Evolutionary conservation across 2,797 vertebrate genomes (phyloP).

Genomic region (Rhinichthys osculus): DNA sequence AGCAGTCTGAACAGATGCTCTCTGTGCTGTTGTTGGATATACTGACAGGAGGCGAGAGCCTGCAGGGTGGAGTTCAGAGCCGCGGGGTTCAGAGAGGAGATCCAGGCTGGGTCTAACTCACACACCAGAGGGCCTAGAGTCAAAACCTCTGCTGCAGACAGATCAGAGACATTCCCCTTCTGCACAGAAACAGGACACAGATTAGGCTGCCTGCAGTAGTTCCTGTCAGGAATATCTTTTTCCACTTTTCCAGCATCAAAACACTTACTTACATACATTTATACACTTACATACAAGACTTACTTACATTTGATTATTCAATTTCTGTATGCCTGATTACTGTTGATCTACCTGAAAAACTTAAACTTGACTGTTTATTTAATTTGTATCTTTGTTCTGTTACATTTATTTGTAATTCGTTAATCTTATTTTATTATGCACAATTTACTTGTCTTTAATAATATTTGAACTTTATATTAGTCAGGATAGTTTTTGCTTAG

Average conservation of each 20-base stretch:
- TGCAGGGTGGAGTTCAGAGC: conserved; percentile 66
- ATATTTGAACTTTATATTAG: neutral
- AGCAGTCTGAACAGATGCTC: conserved; percentile 67
- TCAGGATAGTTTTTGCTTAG: neutral
- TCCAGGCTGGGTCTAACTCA: conserved; percentile 67
- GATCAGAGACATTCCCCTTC: conserved; percentile 64
- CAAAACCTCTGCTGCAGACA: conserved; percentile 63
- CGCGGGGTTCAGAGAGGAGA: conserved; percentile 60
- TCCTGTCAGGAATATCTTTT: neutral
- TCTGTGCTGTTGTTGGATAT: conserved; percentile 65
- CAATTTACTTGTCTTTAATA: neutral
- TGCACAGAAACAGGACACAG: conserved; percentile 54
- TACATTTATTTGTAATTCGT: neutral
- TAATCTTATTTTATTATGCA: neutral
- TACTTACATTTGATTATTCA: neutral
- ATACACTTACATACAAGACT: neutral
- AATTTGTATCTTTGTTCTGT: neutral
- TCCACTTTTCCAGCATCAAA: neutral
- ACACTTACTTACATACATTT: no score
- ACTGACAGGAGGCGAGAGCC: conserved; percentile 68
- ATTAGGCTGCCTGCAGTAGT: neutral
- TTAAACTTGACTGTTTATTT: neutral
- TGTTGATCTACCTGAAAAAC: neutral
- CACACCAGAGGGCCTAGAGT: conserved; percentile 72
- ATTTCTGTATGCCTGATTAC: neutral